phyloP scores from a whole-genome alignment of 2,113 vertebrate species.

The Apaloderma vittatum region DNA sequence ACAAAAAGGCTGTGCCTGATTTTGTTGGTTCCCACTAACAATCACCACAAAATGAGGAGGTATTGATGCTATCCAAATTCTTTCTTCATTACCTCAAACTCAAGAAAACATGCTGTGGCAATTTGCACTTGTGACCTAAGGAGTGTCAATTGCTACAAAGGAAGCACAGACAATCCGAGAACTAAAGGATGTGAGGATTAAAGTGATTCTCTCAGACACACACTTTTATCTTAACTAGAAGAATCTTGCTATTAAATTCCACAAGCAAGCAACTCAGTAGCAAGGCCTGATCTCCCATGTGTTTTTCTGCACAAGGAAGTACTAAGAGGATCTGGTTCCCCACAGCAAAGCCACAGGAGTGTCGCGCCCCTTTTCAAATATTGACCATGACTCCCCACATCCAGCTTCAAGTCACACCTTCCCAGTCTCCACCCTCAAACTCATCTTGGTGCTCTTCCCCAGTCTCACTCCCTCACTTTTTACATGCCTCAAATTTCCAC shows the following conservation, averaged over 20 bases:
- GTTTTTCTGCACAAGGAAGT: not conserved
- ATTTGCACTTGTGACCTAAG: slow-evolving; percentile 22
- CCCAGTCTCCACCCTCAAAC: not conserved
- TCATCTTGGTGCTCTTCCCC: not conserved
- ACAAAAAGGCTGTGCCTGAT: not conserved
- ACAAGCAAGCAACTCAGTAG: not conserved
- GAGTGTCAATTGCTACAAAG: not conserved
- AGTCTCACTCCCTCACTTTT: too few relatives aligned
- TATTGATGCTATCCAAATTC: slow-evolving; percentile 2
- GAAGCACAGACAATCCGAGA: slow-evolving; percentile 43
- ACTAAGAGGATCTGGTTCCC: not conserved
- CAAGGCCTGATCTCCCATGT: not conserved
- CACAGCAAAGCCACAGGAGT: not conserved
- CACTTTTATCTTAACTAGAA: not conserved
- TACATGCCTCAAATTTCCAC: not conserved
- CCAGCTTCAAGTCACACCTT: not conserved
- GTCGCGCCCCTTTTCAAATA: not conserved
- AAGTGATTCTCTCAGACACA: not conserved
- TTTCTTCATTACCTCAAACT: slow-evolving; percentile 20
- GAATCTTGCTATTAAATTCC: not conserved
- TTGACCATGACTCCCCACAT: not conserved
- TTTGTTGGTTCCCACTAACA: not conserved
- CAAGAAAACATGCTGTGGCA: not conserved
- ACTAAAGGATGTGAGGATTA: not conserved
- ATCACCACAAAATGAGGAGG: not conserved